A percentile compares a stretch with the other conserved stretches of the same genome.
phyloP scores from a whole-genome alignment of 37 sponge, comb jelly and placozoan species.

The Cladorhizidae sp. region DNA sequence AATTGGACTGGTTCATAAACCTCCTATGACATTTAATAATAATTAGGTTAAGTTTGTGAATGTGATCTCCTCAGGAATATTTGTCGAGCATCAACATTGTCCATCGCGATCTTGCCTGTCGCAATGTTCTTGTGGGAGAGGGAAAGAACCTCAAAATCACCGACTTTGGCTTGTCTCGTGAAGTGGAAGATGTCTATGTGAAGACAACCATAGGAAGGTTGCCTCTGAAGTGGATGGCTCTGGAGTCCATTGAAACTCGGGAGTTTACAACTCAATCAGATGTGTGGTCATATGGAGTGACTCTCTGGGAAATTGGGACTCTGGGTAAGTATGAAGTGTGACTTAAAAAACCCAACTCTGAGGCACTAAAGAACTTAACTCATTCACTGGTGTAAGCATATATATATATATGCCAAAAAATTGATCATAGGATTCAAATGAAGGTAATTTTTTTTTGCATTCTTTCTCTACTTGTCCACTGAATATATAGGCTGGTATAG shows the following conservation, averaged over 20 bases:
- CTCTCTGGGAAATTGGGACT: constrained; percentile 77
- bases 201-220: constrained; percentile 64
- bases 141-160: constrained; percentile 75
- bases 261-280: constrained; percentile 78
- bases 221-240: constrained; percentile 83
- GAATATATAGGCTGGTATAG: too few species aligned
- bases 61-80: constrained; percentile 43
- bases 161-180: constrained; percentile 82
- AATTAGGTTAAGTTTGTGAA: too few species aligned
- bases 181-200: constrained; percentile 61
- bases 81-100: constrained; percentile 66
- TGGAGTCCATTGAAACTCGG: constrained; percentile 70
- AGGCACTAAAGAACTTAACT: too few species aligned
- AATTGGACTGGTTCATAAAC: too few species aligned
- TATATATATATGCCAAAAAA: too few species aligned
- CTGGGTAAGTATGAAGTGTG: constrained; percentile 33
- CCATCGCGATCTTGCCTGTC: constrained; percentile 84
- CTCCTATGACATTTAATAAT: too few species aligned
- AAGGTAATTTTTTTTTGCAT: too few species aligned
- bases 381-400: too few species aligned
- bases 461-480: too few species aligned
- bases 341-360: too few species aligned
- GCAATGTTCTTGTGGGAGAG: constrained; percentile 75
- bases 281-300: constrained; percentile 84
- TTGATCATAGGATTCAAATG: too few species aligned